These are phyloP conservation scores for Lagopus leucura DNA, from an alignment of 2,113 vertebrate genomes.

Conservation along the genomic window DNA sequence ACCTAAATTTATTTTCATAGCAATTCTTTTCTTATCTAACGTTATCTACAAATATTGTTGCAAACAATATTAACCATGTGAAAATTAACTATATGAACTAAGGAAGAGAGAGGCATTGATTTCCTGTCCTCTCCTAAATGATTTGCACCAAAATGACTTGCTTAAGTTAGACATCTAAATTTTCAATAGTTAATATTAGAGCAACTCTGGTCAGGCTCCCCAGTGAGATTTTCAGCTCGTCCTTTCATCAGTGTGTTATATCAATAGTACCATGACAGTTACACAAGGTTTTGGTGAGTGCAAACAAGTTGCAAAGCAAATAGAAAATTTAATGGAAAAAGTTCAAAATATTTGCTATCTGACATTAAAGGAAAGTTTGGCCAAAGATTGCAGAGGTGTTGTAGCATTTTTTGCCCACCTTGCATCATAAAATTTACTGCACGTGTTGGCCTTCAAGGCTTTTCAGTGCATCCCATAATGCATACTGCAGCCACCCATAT, in stretches of 20 bases:
- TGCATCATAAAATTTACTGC: not conserved
- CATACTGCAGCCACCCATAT: not conserved
- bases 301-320: not conserved
- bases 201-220: not conserved
- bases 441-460: not conserved
- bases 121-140: not conserved
- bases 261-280: not conserved
- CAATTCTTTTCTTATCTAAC: not conserved
- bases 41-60: not conserved
- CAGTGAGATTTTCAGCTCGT: not conserved
- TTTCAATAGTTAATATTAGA: not conserved
- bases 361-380: not conserved
- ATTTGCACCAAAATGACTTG: not conserved
- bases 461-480: not conserved
- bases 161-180: not conserved
- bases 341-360: not conserved
- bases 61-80: not conserved
- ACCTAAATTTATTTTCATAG: not conserved
- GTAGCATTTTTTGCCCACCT: not conserved
- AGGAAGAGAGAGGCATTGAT: not conserved
- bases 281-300: not conserved
- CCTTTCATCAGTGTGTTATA: accelerated
- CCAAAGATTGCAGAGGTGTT: accelerated
- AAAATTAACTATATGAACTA: not conserved
- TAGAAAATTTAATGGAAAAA: not conserved